These are phyloP conservation scores for Archocentrus centrarchus DNA, from an alignment of 2,113 vertebrate genomes.

Conservation along the genomic window DNA sequence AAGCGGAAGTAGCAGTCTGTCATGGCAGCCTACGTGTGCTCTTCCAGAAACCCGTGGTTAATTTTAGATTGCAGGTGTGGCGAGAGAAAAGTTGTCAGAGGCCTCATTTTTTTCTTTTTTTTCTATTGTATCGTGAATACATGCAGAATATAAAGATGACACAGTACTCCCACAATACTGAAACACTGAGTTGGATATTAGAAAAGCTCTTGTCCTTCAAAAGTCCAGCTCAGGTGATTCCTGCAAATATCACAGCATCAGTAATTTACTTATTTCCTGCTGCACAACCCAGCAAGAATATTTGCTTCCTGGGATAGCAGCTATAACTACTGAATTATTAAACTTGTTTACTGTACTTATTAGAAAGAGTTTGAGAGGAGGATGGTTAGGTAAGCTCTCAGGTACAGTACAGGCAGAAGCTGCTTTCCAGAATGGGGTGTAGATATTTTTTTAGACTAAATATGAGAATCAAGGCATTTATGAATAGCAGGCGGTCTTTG, in stretches of 20 bases:
- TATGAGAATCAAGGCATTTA: neutral
- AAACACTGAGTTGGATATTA: neutral
- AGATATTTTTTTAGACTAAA: neutral
- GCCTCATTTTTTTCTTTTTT: too few species aligned
- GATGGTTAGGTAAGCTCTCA: neutral
- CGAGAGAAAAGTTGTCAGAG: too few species aligned
- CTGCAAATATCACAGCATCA: neutral
- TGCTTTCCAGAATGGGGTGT: neutral
- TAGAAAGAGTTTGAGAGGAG: neutral
- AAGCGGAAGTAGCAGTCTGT: too few species aligned
- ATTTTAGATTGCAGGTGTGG: too few species aligned
- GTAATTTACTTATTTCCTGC: neutral
- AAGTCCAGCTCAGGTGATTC: neutral
- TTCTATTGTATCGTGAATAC: too few species aligned
- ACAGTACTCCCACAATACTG: too few species aligned
- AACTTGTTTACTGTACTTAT: neutral
- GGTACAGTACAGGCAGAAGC: neutral
- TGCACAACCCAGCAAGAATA: neutral
- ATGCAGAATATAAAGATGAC: too few species aligned
- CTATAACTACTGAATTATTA: constrained; percentile 2
- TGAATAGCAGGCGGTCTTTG: neutral
- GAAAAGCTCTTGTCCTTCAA: neutral
- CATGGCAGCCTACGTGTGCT: too few species aligned
- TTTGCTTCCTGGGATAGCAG: neutral
- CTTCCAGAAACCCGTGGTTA: too few species aligned